A percentile compares a stretch with the other conserved stretches of the same genome.
These are phyloP conservation scores for Ammospiza nelsoni DNA, from an alignment of 2,113 vertebrate genomes.

Conservation along the genomic window DNA sequence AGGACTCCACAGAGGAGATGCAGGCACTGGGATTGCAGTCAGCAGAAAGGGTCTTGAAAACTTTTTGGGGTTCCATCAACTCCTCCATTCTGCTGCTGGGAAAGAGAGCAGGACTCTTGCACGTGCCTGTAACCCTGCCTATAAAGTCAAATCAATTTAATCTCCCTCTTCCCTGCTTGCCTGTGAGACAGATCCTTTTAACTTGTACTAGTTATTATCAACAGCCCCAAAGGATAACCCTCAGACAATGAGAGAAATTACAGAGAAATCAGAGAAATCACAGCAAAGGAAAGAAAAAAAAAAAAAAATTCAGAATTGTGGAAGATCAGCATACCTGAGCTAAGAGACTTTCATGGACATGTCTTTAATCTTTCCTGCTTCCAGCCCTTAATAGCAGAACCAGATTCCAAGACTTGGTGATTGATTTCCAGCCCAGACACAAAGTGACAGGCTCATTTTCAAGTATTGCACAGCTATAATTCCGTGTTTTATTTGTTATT, in stretches of 20 bases:
- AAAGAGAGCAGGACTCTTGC: neutral
- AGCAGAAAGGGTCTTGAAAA: neutral
- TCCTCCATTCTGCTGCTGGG: neutral
- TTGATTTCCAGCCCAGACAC: constrained; percentile 31
- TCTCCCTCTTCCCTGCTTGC: neutral
- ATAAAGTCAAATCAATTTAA: neutral
- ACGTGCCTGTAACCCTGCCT: neutral
- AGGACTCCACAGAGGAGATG: neutral
- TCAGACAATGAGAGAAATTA: neutral
- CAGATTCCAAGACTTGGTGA: constrained; percentile 20
- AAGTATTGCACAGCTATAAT: constrained; percentile 56
- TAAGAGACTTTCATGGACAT: neutral
- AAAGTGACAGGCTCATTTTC: constrained; percentile 68
- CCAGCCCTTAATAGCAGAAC: constrained; percentile 40
- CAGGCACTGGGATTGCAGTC: neutral
- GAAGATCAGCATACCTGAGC: constrained; percentile 1
- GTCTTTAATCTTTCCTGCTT: constrained; percentile 40
- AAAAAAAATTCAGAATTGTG: neutral
- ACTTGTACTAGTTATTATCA: neutral
- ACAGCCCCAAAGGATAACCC: neutral
- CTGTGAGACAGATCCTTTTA: neutral
- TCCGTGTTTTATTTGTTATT: constrained; percentile 64
- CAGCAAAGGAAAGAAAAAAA: neutral
- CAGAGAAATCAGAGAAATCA: neutral
- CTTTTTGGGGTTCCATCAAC: neutral